Percentiles rank a stretch among this genome's conserved stretches.
Conservation (phyloP, 2,888 invertebrate species). For the Mamestra brassicae region DNA sequence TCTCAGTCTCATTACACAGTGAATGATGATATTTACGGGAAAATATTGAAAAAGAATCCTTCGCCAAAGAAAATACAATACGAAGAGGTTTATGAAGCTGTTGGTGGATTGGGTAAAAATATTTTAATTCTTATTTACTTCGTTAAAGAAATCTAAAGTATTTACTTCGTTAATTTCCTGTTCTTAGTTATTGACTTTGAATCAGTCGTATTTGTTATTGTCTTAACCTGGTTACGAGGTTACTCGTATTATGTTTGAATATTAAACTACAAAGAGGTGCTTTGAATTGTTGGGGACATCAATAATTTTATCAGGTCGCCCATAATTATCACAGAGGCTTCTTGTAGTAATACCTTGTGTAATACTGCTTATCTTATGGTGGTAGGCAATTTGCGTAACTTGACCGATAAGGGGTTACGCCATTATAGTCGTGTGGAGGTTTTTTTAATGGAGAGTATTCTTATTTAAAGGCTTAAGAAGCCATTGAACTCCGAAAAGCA, state of each 20-base stretch:
- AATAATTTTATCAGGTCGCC: slow-evolving; percentile 49
- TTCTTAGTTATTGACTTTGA: slow-evolving; percentile 43
- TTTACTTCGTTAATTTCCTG: slow-evolving; percentile 10
- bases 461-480: slow-evolving; percentile 69
- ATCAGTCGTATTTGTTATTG: slow-evolving; percentile 38
- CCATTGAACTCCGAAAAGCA: slow-evolving; percentile 85
- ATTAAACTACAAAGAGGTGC: slow-evolving; percentile 23
- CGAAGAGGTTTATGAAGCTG: slow-evolving; percentile 85
- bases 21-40: slow-evolving; percentile 88
- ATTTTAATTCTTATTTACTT: slow-evolving; percentile 31
- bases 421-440: slow-evolving; percentile 51
- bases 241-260: slow-evolving; percentile 35
- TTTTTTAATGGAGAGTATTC: slow-evolving; percentile 48
- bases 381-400: slow-evolving; percentile 57
- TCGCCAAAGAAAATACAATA: slow-evolving; percentile 79
- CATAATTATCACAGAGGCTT: slow-evolving; percentile 41
- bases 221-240: slow-evolving; percentile 37
- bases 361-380: slow-evolving; percentile 70
- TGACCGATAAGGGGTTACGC: slow-evolving; percentile 68
- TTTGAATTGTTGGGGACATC: slow-evolving; percentile 26
- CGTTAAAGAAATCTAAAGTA: neutral
- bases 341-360: slow-evolving; percentile 58
- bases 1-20: slow-evolving; percentile 85
- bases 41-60: slow-evolving; percentile 82
- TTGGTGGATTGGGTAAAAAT: slow-evolving; percentile 84